These are phyloP conservation scores for Varecia variegata DNA, from an alignment of 2,797 vertebrate species.

Conservation along the genomic window DNA sequence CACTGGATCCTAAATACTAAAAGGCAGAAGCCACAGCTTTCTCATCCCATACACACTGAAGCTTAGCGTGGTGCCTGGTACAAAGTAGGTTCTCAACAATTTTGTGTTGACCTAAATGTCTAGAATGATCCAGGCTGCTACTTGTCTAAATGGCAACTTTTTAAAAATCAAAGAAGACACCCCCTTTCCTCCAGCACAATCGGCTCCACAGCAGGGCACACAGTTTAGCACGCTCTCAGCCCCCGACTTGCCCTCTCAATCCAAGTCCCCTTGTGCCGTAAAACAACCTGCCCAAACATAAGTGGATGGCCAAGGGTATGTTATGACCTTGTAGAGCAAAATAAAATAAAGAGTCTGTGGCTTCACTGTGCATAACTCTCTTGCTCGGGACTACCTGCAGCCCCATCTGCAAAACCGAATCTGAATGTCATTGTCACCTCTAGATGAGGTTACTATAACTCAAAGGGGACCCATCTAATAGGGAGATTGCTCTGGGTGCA, in stretches of 20 bases:
- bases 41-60: neutral
- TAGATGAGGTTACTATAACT: neutral
- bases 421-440: neutral
- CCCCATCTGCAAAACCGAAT: neutral
- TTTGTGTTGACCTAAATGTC: conserved; percentile 46
- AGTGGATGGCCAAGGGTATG: neutral
- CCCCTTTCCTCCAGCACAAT: neutral
- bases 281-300: neutral
- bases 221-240: neutral
- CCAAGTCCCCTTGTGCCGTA: neutral
- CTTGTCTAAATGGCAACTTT: neutral
- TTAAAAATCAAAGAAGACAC: conserved; percentile 21
- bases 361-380: neutral
- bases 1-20: conserved; percentile 6
- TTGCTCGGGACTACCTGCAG: neutral
- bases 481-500: neutral
- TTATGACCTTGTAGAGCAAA: conserved; percentile 17
- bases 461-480: neutral
- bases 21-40: conserved; percentile 21
- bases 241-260: neutral
- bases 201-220: neutral
- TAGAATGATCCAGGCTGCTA: neutral
- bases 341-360: neutral
- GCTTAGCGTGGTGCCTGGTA: conserved; percentile 15
- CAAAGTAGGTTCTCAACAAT: conserved; percentile 42